phyloP scores from a whole-genome alignment of 2,888 invertebrate species.

The Machimus atricapillus region DNA sequence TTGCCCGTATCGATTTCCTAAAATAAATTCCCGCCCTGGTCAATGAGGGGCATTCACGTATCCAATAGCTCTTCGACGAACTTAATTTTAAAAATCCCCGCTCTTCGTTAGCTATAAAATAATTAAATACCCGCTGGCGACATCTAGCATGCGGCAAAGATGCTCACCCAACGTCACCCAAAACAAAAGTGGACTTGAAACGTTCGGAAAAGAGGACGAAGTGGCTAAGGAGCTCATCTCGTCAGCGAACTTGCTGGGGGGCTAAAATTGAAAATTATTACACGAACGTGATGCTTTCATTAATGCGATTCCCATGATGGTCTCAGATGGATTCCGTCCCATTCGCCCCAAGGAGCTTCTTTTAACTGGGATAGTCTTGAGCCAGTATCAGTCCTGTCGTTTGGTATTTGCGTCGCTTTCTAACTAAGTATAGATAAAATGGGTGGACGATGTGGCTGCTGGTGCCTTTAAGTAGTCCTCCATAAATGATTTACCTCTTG shows the following conservation, averaged over 20 bases:
- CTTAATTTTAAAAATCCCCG: background rate
- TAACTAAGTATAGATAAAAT: background rate
- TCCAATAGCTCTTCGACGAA: background rate
- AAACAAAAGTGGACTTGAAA: background rate
- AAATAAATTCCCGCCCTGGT: background rate
- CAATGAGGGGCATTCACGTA: background rate
- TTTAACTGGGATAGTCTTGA: background rate
- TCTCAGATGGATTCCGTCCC: background rate
- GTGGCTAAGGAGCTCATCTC: background rate
- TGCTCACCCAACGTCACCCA: background rate
- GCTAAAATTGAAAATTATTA: constrained; percentile 25
- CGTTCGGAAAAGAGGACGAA: background rate
- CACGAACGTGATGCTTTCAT: background rate
- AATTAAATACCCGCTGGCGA: background rate
- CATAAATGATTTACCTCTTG: constrained; percentile 5
- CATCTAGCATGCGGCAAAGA: background rate
- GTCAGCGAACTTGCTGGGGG: background rate
- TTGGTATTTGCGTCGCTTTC: background rate
- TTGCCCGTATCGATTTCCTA: background rate
- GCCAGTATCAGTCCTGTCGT: background rate
- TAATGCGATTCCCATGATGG: constrained; percentile 15
- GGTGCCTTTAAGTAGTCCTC: background rate
- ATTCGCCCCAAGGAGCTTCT: background rate
- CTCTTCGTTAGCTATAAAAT: background rate
- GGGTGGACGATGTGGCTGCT: background rate